A percentile compares a stretch with the other conserved stretches of the same genome.
Conservation (phyloP, 2,113 vertebrate genomes). For the Urocitellus parryii region DNA sequence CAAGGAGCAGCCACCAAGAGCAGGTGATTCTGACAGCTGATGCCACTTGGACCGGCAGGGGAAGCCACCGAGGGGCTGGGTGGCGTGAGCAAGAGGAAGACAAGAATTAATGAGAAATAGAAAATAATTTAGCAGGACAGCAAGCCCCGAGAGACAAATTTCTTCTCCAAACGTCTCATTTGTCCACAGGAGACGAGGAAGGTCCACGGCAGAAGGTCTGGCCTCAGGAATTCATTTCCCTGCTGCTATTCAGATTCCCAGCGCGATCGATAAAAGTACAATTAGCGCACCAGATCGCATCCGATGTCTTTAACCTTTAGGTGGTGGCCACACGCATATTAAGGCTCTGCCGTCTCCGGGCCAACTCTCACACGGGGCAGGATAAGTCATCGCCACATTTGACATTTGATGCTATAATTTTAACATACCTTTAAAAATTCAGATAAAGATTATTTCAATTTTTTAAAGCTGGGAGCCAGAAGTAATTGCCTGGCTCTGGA, state of each 20-base stretch:
- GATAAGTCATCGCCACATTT: slow-evolving; percentile 63
- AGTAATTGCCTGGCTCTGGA: slow-evolving; percentile 78
- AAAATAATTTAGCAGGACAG: slow-evolving; percentile 73
- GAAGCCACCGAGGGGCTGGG: slow-evolving; percentile 38
- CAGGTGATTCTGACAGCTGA: slow-evolving; percentile 61
- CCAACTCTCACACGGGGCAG: slow-evolving; percentile 40
- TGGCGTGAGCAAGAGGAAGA: slow-evolving; percentile 35
- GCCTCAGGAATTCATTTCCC: slow-evolving; percentile 68
- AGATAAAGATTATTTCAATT: slow-evolving; percentile 79
- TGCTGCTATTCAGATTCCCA: slow-evolving; percentile 73
- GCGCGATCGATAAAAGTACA: slow-evolving; percentile 74
- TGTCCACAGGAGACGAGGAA: slow-evolving; percentile 73
- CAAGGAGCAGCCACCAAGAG: background rate
- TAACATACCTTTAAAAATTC: slow-evolving; percentile 77
- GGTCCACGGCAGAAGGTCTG: slow-evolving; percentile 40
- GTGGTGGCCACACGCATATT: background rate
- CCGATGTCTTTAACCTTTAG: slow-evolving; percentile 75
- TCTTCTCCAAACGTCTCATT: slow-evolving; percentile 68
- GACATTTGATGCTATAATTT: slow-evolving; percentile 76
- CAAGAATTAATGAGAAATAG: slow-evolving; percentile 78
- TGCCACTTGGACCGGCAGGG: background rate
- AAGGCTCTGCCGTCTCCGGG: slow-evolving; percentile 42
- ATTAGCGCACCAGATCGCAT: slow-evolving; percentile 19
- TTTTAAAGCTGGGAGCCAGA: slow-evolving; percentile 78
- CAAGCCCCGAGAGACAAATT: slow-evolving; percentile 64